Evolutionary conservation across 1,140 invertebrate species (phyloP), one percentile per base, ranked within the genome.

Genomic region (Heliconius congener): DNA sequence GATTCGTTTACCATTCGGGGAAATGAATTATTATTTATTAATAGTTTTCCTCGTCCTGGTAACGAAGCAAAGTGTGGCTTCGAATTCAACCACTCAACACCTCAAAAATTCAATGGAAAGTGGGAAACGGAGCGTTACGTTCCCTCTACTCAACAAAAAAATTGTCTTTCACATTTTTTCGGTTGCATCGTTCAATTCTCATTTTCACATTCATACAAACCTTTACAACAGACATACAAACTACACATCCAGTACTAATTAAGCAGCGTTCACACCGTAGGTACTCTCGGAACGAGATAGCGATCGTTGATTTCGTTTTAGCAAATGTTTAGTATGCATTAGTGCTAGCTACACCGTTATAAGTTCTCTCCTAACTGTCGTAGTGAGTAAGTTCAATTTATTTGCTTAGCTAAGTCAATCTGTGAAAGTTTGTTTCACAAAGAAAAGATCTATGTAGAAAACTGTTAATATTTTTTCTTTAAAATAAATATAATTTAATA

Each of bases 301-400:
- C 60, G 52, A 81, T 78, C 76, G 76, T 57, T 71, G 73, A 75
- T 81, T 81, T 60, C 66, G 77, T 81, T 81, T 76, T 75, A 71
- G 80, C 76, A 75, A 81, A 60, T 77, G 79, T 73, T 81, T 81
- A 81, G 79, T 76, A 81, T 81, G 79, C 79, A 81, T 77, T 81
- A 81, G 76, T 71, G 73, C n/a, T 30, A 18, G 70, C 57, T n/a
- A 27, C 74, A 73, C 79, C 79, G 79, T 81, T 81, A 81, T 30
- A 60, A 57, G 23, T 70, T 76, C 37, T 57, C 71, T 80, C 75
- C 79, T 76, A 81, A 66, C 23, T 52, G 39, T 57, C 27, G 11
- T 27, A 66, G 60, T 30, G 27, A 66, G 60, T 66, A 18, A 30
- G 27, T 66, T 66, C 27, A 30, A 11, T 66, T 66, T 66, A 66